A percentile compares a stretch with the other conserved stretches of the same genome.
phyloP scores from a whole-genome alignment of 2,797 vertebrate species.

The Peromyscus eremicus region DNA sequence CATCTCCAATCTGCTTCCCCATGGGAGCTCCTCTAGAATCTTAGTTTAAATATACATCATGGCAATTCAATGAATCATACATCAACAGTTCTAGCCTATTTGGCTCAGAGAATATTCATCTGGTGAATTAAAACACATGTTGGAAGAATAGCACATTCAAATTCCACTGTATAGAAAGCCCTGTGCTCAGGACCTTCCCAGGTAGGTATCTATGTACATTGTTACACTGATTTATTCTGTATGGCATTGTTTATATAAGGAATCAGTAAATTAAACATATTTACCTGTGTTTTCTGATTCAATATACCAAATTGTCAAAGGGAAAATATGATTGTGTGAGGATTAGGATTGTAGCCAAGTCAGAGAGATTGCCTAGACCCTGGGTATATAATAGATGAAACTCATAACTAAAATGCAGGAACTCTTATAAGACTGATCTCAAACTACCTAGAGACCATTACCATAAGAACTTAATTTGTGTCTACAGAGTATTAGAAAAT shows the following conservation, averaged over 20 bases:
- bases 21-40: background rate
- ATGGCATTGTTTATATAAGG: background rate
- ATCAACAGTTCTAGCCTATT: background rate
- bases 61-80: background rate
- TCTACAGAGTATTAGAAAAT: background rate
- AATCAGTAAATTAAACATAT: background rate
- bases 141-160: background rate
- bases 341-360: background rate
- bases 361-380: background rate
- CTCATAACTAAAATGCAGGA: background rate
- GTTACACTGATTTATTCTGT: background rate
- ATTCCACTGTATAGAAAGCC: fast-evolving
- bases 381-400: background rate
- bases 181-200: background rate
- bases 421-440: background rate
- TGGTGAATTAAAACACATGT: background rate
- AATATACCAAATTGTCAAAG: background rate
- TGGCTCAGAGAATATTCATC: background rate
- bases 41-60: background rate
- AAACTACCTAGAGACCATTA: background rate
- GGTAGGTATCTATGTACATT: too few relatives aligned
- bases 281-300: background rate
- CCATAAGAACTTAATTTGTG: background rate
- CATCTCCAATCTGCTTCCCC: fast-evolving
- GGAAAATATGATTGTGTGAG: too few relatives aligned